Percentiles rank a stretch among this genome's conserved stretches.
phyloP scores from a whole-genome alignment of 2,888 invertebrate species.

The Palloptera scutellata region DNA sequence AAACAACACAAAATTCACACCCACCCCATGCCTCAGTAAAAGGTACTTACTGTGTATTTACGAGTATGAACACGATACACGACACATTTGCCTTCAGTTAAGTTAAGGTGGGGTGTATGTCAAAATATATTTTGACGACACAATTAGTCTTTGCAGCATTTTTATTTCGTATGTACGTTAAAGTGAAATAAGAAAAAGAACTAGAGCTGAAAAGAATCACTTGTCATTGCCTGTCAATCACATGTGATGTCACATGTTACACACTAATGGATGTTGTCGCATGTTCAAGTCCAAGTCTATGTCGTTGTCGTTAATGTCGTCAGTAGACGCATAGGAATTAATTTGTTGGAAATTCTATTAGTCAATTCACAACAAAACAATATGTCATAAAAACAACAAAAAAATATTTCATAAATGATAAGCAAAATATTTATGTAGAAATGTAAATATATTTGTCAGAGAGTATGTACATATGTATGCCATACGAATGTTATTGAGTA shows the following conservation, averaged over 20 bases:
- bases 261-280: conserved; percentile 41
- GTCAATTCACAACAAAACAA: background rate
- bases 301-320: background rate
- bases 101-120: conserved; percentile 7
- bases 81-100: too few relatives aligned
- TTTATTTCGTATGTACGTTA: too few relatives aligned
- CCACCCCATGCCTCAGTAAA: too few relatives aligned
- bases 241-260: conserved; percentile 39
- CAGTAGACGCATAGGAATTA: conserved; percentile 32
- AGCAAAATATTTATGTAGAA: conserved; percentile 16
- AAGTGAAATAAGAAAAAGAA: background rate
- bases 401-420: conserved; percentile 27
- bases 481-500: background rate
- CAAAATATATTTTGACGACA: conserved; percentile 33
- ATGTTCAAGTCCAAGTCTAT: background rate
- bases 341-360: background rate
- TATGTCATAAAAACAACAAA: background rate
- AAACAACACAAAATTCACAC: conserved; percentile 4
- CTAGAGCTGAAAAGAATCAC: conserved; percentile 31
- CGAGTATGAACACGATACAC: too few relatives aligned
- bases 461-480: background rate
- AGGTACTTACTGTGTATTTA: too few relatives aligned
- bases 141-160: conserved; percentile 25
- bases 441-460: background rate
- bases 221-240: conserved; percentile 46